Percentiles rank a stretch among this genome's conserved stretches.
Evolutionary conservation across 2,113 vertebrate genomes (phyloP).

Genomic region (Bombycilla garrulus): DNA sequence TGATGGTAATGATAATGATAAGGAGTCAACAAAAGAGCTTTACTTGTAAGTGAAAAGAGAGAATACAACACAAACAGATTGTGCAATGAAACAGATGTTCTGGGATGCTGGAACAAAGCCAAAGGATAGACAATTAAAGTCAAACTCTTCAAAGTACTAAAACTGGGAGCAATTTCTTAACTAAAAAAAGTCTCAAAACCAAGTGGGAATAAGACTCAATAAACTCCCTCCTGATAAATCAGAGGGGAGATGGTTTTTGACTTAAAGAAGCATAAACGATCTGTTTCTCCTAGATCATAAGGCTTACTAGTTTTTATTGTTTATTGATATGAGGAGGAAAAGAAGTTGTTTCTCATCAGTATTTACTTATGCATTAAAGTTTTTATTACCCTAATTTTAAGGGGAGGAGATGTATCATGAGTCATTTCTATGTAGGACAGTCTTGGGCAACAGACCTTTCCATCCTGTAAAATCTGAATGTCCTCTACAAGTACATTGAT

Average conservation of each 20-base stretch:
- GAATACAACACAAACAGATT: neutral
- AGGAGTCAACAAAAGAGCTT: neutral
- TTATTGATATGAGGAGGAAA: neutral
- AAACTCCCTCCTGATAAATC: neutral
- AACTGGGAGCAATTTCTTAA: neutral
- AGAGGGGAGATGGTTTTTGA: neutral
- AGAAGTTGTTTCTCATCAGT: neutral
- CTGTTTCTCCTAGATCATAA: neutral
- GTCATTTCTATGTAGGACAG: neutral
- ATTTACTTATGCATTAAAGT: neutral
- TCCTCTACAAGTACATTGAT: neutral
- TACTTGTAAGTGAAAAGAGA: neutral
- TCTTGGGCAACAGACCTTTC: neutral
- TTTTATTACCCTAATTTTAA: conserved; percentile 2
- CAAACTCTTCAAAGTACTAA: neutral
- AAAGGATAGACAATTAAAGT: neutral
- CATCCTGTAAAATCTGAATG: neutral
- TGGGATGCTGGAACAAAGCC: neutral
- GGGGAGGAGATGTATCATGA: neutral
- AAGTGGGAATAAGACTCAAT: neutral
- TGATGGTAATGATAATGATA: neutral
- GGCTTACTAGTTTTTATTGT: neutral
- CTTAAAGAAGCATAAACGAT: neutral
- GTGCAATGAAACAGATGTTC: neutral
- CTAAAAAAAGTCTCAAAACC: neutral